phyloP scores from a whole-genome alignment of 2,113 vertebrate species.

The Steatornis caripensis region DNA sequence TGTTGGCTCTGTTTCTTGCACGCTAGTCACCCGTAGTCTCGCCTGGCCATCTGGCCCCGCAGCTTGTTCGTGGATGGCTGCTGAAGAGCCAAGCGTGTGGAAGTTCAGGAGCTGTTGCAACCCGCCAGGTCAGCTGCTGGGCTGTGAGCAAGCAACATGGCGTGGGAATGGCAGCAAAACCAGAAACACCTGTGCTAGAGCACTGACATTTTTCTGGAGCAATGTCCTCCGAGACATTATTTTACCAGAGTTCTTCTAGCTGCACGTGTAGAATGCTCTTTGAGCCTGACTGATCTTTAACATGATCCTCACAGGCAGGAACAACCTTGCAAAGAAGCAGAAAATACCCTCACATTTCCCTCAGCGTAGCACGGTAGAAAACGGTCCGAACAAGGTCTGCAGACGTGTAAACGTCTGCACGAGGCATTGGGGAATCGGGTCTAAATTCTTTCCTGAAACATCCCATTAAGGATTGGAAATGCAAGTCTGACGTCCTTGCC shows the following conservation, averaged over 20 bases:
- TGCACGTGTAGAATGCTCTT: not conserved
- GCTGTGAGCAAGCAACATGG: not conserved
- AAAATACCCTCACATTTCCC: not conserved
- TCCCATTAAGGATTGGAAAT: not conserved
- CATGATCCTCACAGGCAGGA: not conserved
- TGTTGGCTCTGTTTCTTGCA: not conserved
- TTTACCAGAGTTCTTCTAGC: not conserved
- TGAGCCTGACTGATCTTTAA: not conserved
- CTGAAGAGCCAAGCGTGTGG: not conserved
- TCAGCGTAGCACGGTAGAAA: not conserved
- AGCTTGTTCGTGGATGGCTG: not conserved
- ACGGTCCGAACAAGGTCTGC: not conserved
- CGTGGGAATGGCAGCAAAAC: not conserved
- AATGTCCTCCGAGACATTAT: fast-evolving
- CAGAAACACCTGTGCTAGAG: not conserved
- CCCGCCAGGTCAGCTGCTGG: not conserved
- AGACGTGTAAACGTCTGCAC: not conserved
- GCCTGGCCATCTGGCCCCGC: not conserved
- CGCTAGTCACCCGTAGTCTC: not conserved
- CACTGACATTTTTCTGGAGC: not conserved
- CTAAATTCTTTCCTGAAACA: not conserved
- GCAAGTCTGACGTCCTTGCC: not conserved
- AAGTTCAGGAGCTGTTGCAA: not conserved
- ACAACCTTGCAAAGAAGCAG: not conserved
- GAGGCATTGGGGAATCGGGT: not conserved